Base-by-base conservation (phyloP, 2,113 vertebrate genomes). In the Benitochromis conjunctus region DNA sequence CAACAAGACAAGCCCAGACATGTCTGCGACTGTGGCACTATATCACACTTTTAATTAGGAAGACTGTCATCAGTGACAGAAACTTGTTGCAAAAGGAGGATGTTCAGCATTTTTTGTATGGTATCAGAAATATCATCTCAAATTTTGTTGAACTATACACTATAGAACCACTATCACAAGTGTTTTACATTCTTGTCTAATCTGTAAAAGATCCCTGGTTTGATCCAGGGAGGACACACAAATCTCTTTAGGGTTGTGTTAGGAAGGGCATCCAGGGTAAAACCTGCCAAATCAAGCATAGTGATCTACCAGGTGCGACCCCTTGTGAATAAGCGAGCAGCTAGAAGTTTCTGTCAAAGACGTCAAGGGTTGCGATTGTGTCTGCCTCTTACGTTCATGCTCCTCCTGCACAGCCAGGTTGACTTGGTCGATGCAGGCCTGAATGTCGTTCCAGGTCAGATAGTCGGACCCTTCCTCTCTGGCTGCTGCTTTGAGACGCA, bases 371-470 rank as follows among this genome's bases (percentile, higher is more conserved):
- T 43, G 51, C 3, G n/a, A 43, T 10, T 6, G 66, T n/a, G 77
- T 43, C 2, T 0, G 9, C 62, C 21, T 84, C 98, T 97, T 94
- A 99, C 99, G 94, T 91, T 98, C 97, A 0, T 99, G 98, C 62
- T 99, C 99, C 93, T 99, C 98, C 3, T 94, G 97, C 41, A 99
- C 97, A n/a, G 94, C 90, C 84, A 92, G 38, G 89, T 99, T 99
- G 92, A 99, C 97, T 5, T 94, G 97, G 95, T 98, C 98, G 69
- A 99, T 90, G n/a, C 96, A 97, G 0, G 97, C 98, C 14, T 99
- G 99, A 87, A 99, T 99, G 95, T 99, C 98, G n/a, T 99, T 99
- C 99, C 99, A 99, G 0, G 98, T 98, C 69, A 99, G 94, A 48
- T 97, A 99, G 10, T 97, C 97, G 14, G 80, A 93, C 26, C 97